Conservation (phyloP, 2,113 vertebrate species). For the Circaetus cinerascens region DNA sequence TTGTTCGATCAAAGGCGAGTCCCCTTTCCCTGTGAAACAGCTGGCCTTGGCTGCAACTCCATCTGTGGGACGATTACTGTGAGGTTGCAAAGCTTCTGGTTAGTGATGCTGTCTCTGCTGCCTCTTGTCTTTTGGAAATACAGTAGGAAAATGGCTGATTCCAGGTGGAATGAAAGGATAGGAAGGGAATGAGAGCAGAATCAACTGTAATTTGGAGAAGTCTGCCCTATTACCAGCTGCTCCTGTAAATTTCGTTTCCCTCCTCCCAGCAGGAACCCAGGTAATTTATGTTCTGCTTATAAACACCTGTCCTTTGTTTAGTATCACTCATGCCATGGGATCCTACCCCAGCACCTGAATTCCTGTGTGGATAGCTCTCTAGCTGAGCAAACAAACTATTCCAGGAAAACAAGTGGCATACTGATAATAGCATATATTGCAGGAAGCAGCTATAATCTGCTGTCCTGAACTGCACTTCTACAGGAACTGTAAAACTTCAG, state of each 20-base stretch:
- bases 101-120: not conserved
- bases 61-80: fast-evolving
- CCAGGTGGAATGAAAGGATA: not conserved
- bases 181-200: not conserved
- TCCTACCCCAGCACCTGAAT: not conserved
- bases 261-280: not conserved
- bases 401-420: not conserved
- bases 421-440: not conserved
- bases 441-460: not conserved
- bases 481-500: not conserved
- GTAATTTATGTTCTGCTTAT: not conserved
- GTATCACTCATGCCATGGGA: not conserved
- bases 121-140: not conserved
- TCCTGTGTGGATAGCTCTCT: not conserved
- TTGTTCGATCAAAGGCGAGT: not conserved
- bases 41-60: not conserved
- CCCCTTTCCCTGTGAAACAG: not conserved
- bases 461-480: not conserved
- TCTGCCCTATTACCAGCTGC: not conserved
- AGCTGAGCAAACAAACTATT: slow-evolving; percentile 8
- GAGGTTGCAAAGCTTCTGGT: not conserved
- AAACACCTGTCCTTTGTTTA: slow-evolving; percentile 16
- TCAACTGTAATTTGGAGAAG: not conserved
- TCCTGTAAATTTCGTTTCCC: not conserved
- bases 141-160: not conserved